Base-by-base conservation (phyloP, 2,888 invertebrate species). In the Prenolepis imparis region DNA sequence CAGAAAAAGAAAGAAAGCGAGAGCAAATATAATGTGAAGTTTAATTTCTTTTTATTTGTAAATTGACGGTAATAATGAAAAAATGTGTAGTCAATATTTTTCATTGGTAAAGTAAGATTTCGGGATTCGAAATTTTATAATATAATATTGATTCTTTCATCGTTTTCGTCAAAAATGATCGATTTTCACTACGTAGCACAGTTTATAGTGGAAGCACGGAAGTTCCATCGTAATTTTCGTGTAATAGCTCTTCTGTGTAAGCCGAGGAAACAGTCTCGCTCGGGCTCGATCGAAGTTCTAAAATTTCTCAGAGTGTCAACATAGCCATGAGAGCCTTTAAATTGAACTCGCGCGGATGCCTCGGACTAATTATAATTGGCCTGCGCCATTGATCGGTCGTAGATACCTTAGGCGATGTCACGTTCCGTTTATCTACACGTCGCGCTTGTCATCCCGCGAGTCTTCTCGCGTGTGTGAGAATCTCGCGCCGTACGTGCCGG, bases 291-390 rank as follows among this genome's bases (percentile, higher is more conserved):
- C 78, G 24, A 67, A 78, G 70, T 72, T 80, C 78, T 59, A 80
- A 80, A 80, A 80, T 80, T 80, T 72, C 72, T 72, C 44, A 72
- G 41, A 36, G 59, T 61, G 59, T 80, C 78, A 72, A 72, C 78
- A 80, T 72, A 72, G 36, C 61, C 44, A 21, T 21, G 52, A 55
- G 44, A 67, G 24, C 28, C 39, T n/a, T 52, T 18, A 32, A 21
- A 68, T 64, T 36, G 67, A 52, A 41, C 74, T 67, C 61, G 63
- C 44, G 44, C 28, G 67, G 36, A 48, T 77, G 63, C 67, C 68
- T 41, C 24, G 28, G 80, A 80, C 59, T 78, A 68, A 67, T 78
- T 83, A 78, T 83, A 83, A 83, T 83, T 83, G 78, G 78, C 83
- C 39, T 48, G 48, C n/a, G 78, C 24, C 83, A 77, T 83, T 83